Evolutionary conservation across 2,888 invertebrate species (phyloP), one percentile per base, ranked within the genome.

Genomic region (Cephonodes hylas): DNA sequence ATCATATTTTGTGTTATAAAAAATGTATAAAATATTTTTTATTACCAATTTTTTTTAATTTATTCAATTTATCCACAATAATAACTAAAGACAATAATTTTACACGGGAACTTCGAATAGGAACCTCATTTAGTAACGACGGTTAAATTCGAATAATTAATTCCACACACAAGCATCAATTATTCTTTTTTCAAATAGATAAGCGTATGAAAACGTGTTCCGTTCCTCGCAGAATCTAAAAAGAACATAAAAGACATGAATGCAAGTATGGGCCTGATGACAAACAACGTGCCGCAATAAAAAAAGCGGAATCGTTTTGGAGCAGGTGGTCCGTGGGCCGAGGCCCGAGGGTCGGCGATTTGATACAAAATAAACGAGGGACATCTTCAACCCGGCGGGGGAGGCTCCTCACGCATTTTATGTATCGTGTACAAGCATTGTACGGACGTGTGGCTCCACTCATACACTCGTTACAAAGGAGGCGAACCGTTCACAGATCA

Each of bases 241-340:
- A 31, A 31, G 3, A 22, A n/a, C n/a, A n/a, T n/a, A 44, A 8
- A 20, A 2, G 2, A 23, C 23, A 23, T 45, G 18, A 20, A 31
- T 53, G 10, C 18, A 27, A 18, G 18, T 31, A 31, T n/a, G 38
- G 38, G n/a, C 13, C 38, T 13, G 31, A 20, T 42, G 42, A 31
- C 27, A 44, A 44, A 59, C 7, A 44, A 59, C 7, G 58, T 8
- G 18, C n/a, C 46, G 31, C 31, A 20, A 64, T 48, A 62, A 63
- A 59, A 46, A 20, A 10, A 34, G 6, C 23, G 42, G 62, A 63
- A 60, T 63, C 45, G 46, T 62, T 58, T 42, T 34, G 45, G 63
- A 66, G 68, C 72, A 73, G 74, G 68, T 73, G 74, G 56, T 15
- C 42, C 22, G 46, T 23, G 58, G 34, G n/a, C 57, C 20, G 31